phyloP scores from a whole-genome alignment of 2,797 vertebrate species.

The Urosaurus nigricauda region DNA sequence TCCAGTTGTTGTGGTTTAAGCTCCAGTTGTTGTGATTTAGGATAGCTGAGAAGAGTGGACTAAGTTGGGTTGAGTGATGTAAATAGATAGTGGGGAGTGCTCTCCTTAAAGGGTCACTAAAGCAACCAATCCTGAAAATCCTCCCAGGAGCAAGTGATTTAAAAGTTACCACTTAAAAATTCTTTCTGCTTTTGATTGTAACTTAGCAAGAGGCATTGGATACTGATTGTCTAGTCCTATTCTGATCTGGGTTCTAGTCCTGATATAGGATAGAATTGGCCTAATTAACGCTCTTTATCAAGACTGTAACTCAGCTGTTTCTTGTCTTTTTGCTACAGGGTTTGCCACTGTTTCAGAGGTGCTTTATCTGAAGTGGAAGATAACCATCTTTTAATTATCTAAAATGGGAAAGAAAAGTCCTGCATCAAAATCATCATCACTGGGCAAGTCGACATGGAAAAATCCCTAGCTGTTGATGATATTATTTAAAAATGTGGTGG shows the following conservation, averaged over 20 bases:
- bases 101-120: no score
- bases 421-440: no score
- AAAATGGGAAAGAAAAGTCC: no score
- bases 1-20: not conserved
- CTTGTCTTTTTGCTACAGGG: no score
- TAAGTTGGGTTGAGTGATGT: not conserved
- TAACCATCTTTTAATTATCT: no score
- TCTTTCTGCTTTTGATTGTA: not conserved
- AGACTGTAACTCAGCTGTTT: not conserved
- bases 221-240: not conserved
- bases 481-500: no score
- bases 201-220: not conserved
- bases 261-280: not conserved
- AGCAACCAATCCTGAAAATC: not conserved
- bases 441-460: no score
- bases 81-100: not conserved
- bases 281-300: not conserved
- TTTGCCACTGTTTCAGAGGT: no score
- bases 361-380: no score
- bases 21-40: not conserved
- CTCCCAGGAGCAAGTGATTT: not conserved
- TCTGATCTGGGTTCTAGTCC: not conserved
- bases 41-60: not conserved
- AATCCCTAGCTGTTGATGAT: no score
- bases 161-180: not conserved